These are phyloP conservation scores for Crenichthys baileyi DNA, from an alignment of 2,797 vertebrate species.

Conservation along the genomic window DNA sequence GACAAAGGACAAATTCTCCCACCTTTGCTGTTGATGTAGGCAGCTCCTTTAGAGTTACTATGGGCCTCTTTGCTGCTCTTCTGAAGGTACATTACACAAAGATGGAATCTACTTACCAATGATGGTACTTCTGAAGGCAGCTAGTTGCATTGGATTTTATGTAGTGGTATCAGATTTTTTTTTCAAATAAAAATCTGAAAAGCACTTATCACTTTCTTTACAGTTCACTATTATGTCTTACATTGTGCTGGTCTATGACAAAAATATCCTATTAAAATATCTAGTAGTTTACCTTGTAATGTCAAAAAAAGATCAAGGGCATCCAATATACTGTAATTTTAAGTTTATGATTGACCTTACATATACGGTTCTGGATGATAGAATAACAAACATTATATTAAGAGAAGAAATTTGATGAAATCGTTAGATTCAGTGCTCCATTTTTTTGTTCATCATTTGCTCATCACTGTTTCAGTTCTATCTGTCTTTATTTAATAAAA, in stretches of 20 bases:
- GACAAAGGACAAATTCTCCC: background rate
- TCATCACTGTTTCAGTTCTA: background rate
- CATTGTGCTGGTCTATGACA: background rate
- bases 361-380: background rate
- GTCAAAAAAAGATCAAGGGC: background rate
- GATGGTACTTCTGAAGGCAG: background rate
- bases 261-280: background rate
- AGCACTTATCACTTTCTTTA: background rate
- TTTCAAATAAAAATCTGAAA: background rate
- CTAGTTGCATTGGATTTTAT: background rate
- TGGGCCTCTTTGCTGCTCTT: background rate
- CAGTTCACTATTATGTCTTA: background rate
- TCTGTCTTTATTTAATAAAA: conserved; percentile 3
- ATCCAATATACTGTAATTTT: background rate
- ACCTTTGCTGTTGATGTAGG: background rate
- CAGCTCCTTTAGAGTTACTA: background rate
- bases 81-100: background rate
- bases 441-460: background rate
- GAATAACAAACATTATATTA: background rate
- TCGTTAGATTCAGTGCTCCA: too few species aligned
- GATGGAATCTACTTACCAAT: background rate
- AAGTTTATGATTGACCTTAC: background rate
- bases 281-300: background rate
- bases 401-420: too few species aligned
- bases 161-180: background rate